These are phyloP conservation scores for Pachliopta kotzebuea DNA, from an alignment of 2,888 invertebrate species.

Conservation along the genomic window DNA sequence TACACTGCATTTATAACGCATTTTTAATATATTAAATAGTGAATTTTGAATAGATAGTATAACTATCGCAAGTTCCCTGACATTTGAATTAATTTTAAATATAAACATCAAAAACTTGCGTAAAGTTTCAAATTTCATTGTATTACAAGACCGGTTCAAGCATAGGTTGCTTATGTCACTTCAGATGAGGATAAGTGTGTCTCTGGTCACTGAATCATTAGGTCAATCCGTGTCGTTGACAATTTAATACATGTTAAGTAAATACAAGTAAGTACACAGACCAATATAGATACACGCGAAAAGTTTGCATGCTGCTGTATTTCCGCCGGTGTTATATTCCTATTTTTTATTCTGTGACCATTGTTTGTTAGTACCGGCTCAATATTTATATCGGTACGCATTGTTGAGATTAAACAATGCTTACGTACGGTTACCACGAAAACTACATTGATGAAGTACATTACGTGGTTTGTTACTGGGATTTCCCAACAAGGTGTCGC, in stretches of 20 bases:
- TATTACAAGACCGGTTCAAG: conserved; percentile 33
- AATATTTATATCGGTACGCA: conserved; percentile 47
- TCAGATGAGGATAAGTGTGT: conserved; percentile 69
- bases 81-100: conserved; percentile 10
- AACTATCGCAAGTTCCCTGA: not conserved
- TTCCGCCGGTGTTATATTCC: conserved; percentile 33
- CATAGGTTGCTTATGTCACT: conserved; percentile 53
- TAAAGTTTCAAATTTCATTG: conserved; percentile 23
- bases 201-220: conserved; percentile 76
- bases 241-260: conserved; percentile 67
- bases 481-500: conserved; percentile 54
- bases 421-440: conserved; percentile 60
- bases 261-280: conserved; percentile 47
- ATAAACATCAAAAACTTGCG: conserved; percentile 2
- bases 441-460: conserved; percentile 44
- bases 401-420: conserved; percentile 63
- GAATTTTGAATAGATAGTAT: too few relatives aligned
- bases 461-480: conserved; percentile 54
- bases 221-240: conserved; percentile 73
- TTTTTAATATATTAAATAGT: too few relatives aligned
- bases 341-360: conserved; percentile 49
- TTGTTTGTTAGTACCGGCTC: conserved; percentile 48
- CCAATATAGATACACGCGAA: conserved; percentile 44
- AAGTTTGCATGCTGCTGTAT: conserved; percentile 40
- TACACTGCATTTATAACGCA: too few relatives aligned